phyloP scores from a whole-genome alignment of 2,888 invertebrate species.

The Horisme vitalbata region DNA sequence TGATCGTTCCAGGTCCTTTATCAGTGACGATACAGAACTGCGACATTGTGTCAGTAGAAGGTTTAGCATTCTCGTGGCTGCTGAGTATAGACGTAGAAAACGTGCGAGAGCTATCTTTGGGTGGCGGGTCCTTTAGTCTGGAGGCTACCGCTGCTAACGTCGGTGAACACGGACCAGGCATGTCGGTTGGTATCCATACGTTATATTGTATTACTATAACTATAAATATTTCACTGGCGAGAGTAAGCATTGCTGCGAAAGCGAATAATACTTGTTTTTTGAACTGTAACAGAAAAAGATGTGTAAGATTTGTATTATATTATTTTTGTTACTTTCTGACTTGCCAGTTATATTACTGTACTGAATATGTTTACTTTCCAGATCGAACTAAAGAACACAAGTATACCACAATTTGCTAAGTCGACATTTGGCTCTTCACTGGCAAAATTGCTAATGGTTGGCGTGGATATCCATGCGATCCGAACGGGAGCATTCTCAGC shows the following conservation, averaged over 20 bases:
- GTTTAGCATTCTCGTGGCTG: conserved; percentile 86
- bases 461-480: conserved; percentile 78
- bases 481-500: conserved; percentile 86
- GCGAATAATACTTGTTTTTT: conserved; percentile 22
- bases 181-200: conserved; percentile 66
- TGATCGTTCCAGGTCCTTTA: conserved; percentile 80
- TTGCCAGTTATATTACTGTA: no score
- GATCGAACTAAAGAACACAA: conserved; percentile 85
- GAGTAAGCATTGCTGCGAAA: conserved; percentile 16
- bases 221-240: conserved; percentile 21
- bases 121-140: conserved; percentile 84
- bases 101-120: conserved; percentile 80
- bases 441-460: conserved; percentile 81
- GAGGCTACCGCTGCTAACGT: conserved; percentile 82
- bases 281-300: no score
- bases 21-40: conserved; percentile 84
- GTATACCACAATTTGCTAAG: conserved; percentile 82
- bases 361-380: conserved; percentile 58
- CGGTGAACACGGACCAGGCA: conserved; percentile 85
- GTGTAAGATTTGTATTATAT: no score
- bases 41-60: conserved; percentile 82
- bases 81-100: conserved; percentile 83
- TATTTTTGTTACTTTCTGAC: not conserved
- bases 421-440: conserved; percentile 86
- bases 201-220: conserved; percentile 4